These are phyloP conservation scores for Pyrochroa serraticornis DNA, from an alignment of 2,888 invertebrate species.

Conservation along the genomic window DNA sequence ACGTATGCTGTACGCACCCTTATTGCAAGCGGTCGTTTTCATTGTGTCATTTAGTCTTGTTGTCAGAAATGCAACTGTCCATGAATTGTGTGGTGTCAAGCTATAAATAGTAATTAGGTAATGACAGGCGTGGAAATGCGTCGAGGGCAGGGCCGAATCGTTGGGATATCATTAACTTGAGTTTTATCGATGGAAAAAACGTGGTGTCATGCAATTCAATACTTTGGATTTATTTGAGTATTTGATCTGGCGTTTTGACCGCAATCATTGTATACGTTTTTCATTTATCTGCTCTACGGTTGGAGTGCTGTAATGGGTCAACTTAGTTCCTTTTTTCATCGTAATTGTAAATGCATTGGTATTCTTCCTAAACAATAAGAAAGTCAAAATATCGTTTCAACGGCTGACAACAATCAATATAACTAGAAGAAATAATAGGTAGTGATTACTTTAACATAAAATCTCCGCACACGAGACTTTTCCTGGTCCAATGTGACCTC, in stretches of 20 bases:
- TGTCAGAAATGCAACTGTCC: constrained; percentile 47
- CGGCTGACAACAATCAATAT: too few species aligned
- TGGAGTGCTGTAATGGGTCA: too few species aligned
- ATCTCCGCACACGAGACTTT: too few species aligned
- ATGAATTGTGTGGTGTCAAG: constrained; percentile 46
- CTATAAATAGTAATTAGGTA: constrained; percentile 52
- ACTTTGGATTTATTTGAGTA: constrained; percentile 27
- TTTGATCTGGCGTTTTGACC: constrained; percentile 21
- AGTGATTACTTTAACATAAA: too few species aligned
- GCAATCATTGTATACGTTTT: constrained; percentile 25
- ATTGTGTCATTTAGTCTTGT: constrained; percentile 50
- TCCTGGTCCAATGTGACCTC: too few species aligned
- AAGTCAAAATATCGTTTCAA: too few species aligned
- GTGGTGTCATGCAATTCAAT: constrained; percentile 22
- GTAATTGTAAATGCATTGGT: too few species aligned
- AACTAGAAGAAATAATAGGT: too few species aligned
- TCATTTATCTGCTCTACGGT: too few species aligned
- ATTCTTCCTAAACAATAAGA: too few species aligned
- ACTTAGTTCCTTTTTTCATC: too few species aligned
- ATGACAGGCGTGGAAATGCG: constrained; percentile 44
- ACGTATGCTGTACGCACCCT: constrained; percentile 19
- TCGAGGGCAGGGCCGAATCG: constrained; percentile 36
- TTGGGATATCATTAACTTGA: constrained; percentile 17
- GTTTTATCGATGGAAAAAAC: constrained; percentile 20
- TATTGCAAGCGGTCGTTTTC: constrained; percentile 45